Evolutionary conservation across 2,888 invertebrate species (phyloP).

Genomic region (Synergus japonicus): DNA sequence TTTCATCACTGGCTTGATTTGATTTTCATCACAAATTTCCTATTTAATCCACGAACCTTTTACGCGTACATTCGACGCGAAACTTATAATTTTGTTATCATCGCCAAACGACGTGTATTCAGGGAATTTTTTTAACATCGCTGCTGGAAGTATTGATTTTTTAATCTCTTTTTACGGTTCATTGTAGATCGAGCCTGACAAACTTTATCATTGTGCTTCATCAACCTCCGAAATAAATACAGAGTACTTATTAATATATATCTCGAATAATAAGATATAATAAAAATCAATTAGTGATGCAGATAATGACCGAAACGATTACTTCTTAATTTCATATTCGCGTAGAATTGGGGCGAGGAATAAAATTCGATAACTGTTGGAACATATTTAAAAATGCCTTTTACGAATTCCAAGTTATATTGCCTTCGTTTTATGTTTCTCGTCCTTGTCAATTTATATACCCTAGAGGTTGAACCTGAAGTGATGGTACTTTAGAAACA

Average conservation of each 20-base stretch:
- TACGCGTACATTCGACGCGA: not conserved
- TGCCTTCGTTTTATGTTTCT: not conserved
- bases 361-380: too few species aligned
- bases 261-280: not conserved
- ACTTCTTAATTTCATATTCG: not conserved
- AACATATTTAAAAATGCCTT: too few species aligned
- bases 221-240: slow-evolving; percentile 4
- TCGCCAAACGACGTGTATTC: not conserved
- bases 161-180: not conserved
- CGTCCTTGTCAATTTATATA: not conserved
- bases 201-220: not conserved
- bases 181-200: not conserved
- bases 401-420: not conserved
- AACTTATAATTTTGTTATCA: not conserved
- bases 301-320: not conserved
- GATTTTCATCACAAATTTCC: not conserved
- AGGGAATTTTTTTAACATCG: not conserved
- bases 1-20: not conserved
- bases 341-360: not conserved
- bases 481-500: slow-evolving; percentile 14
- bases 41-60: not conserved
- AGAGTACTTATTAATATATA: not conserved
- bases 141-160: not conserved
- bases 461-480: not conserved
- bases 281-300: slow-evolving; percentile 15